phyloP scores from a whole-genome alignment of 2,888 invertebrate genomes.

The Drosophila pseudotalamancana region DNA sequence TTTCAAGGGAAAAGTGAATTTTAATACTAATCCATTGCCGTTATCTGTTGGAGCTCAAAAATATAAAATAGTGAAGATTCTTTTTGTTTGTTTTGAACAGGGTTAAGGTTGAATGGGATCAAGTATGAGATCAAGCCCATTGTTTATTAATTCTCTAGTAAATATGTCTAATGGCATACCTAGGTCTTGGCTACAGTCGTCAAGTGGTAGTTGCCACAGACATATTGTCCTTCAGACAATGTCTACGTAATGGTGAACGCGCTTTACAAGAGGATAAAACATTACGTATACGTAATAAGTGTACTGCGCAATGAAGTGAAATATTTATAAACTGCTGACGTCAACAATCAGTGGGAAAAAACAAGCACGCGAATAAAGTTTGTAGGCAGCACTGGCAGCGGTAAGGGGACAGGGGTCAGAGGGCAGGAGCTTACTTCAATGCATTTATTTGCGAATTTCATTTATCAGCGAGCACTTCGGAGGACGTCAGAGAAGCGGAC shows the following conservation, averaged over 20 bases:
- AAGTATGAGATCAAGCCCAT: too few species aligned
- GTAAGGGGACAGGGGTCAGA: neutral
- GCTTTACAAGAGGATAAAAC: neutral
- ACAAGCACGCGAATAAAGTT: neutral
- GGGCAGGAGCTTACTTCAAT: slow-evolving; percentile 34
- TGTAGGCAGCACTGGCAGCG: neutral
- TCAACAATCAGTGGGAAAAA: slow-evolving; percentile 33
- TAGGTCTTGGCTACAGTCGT: neutral
- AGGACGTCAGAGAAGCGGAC: slow-evolving; percentile 27
- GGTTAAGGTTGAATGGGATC: too few species aligned
- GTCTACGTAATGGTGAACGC: neutral
- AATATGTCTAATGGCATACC: too few species aligned
- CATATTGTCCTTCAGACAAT: neutral
- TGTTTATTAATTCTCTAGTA: too few species aligned
- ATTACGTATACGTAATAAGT: slow-evolving; percentile 25
- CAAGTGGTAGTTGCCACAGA: neutral
- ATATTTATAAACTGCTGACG: slow-evolving; percentile 69
- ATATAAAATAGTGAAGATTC: too few species aligned
- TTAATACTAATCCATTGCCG: too few species aligned
- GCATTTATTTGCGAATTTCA: slow-evolving; percentile 75
- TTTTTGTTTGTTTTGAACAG: too few species aligned
- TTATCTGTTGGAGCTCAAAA: too few species aligned
- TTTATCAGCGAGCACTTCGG: slow-evolving; percentile 68
- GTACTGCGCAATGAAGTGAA: slow-evolving; percentile 30
- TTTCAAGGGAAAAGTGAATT: too few species aligned